These are phyloP conservation scores for Chlorodrepanis virens DNA, from an alignment of 2,113 vertebrate species.

Conservation along the genomic window DNA sequence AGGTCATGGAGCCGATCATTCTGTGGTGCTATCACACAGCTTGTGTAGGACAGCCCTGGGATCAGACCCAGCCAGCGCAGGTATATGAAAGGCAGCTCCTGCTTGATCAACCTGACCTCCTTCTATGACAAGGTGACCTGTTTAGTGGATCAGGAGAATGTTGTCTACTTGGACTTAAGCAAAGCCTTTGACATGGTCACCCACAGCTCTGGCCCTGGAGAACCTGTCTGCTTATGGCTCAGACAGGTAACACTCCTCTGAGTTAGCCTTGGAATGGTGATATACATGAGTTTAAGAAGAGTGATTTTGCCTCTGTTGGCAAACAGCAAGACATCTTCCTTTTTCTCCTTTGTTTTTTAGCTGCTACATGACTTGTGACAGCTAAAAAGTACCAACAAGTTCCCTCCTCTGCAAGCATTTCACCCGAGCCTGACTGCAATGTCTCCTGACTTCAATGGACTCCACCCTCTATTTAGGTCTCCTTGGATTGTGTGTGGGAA, in stretches of 20 bases:
- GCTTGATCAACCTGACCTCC: background rate
- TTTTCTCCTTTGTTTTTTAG: background rate
- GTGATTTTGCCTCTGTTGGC: background rate
- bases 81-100: background rate
- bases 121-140: no score
- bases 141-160: background rate
- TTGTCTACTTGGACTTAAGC: background rate
- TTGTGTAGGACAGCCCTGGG: no score
- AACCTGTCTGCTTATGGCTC: background rate
- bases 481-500: background rate
- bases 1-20: no score
- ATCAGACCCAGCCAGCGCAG: background rate
- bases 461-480: background rate
- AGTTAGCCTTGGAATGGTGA: background rate
- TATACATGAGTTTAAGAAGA: background rate
- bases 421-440: background rate
- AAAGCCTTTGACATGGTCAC: background rate
- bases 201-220: background rate
- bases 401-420: background rate
- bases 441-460: rapidly evolving
- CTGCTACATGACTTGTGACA: background rate
- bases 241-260: background rate
- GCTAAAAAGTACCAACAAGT: background rate
- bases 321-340: background rate
- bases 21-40: rapidly evolving